A percentile compares a stretch with the other conserved stretches of the same genome.
Evolutionary conservation across 2,888 invertebrate species (phyloP).

Genomic region (Glyphotaelius pellucidus): DNA sequence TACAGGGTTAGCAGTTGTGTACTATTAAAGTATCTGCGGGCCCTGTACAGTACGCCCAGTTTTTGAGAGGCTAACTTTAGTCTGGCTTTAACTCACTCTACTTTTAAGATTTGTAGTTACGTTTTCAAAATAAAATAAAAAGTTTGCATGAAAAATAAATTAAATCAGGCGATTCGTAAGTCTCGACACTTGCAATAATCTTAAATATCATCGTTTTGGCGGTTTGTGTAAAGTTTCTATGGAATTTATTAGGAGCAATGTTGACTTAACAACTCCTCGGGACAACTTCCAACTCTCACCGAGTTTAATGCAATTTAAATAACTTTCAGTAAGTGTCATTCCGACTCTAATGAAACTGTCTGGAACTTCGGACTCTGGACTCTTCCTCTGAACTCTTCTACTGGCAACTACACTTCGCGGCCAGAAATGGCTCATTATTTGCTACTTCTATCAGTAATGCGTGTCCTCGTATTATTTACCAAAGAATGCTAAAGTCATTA

Average conservation of each 20-base stretch:
- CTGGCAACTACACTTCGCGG: background rate
- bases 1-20: no score
- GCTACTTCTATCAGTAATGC: background rate
- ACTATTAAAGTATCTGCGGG: no score
- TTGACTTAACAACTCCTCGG: background rate
- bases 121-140: no score
- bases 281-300: background rate
- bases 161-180: background rate
- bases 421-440: background rate
- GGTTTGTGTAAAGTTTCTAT: background rate
- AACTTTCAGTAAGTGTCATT: background rate
- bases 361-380: background rate
- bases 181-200: background rate
- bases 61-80: no score
- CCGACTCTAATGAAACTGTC: background rate
- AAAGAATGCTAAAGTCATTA: background rate
- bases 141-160: no score
- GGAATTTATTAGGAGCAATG: background rate
- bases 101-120: no score
- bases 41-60: no score
- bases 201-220: background rate
- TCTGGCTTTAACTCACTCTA: no score
- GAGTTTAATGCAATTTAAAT: conserved; percentile 2
- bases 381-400: background rate
- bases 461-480: background rate